Evolutionary conservation across 1,140 invertebrate species (phyloP), one percentile per base, ranked within the genome.

Genomic region (Zaprionus davidi): DNA sequence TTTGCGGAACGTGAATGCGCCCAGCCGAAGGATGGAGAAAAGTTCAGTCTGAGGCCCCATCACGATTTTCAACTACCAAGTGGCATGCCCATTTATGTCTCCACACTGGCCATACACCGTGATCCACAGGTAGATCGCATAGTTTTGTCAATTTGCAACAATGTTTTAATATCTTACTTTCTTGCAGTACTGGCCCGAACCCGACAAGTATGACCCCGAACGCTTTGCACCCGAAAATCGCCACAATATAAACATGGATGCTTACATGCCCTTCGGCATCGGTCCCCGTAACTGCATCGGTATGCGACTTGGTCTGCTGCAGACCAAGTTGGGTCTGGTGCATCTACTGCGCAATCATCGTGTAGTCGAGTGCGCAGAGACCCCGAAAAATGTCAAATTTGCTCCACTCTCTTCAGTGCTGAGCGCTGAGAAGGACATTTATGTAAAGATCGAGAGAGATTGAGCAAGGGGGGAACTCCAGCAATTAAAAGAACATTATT

Each of bases 201-300:
- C 96, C 0, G 93, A 96, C 2, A 88, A 92, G 58, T 97, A 94
- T 82, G 91, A 94, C 71, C 96, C 96, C 0, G 95, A 96, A 71
- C 93, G 96, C 74, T 96, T 95, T 72, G 93, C 85, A 17, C 88
- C 94, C 4, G 92, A 93, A 38, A 92, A 93, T 38, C 93, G 93
- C 15, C 68, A 81, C 59, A 96, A 79, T 3, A 28, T 79, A 94
- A 92, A 91, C 96, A 56, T 96, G 71, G 77, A 73, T 53, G 82
- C 76, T n/a, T 86, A 86, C 31, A 79, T 92, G 73, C 91, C 97
- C 0, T 98, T 98, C 83, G 96, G 96, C 4, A 95, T 96, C 65
- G 96, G 96, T 13, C 95, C 96, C 3, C 94, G 96, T 28, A 96
- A 94, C 90, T 97, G 96, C 85, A 96, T 97, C 75, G 96, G 96